These are phyloP conservation scores for Cosmopolites sordidus DNA, from an alignment of 2,888 invertebrate genomes.

Conservation along the genomic window DNA sequence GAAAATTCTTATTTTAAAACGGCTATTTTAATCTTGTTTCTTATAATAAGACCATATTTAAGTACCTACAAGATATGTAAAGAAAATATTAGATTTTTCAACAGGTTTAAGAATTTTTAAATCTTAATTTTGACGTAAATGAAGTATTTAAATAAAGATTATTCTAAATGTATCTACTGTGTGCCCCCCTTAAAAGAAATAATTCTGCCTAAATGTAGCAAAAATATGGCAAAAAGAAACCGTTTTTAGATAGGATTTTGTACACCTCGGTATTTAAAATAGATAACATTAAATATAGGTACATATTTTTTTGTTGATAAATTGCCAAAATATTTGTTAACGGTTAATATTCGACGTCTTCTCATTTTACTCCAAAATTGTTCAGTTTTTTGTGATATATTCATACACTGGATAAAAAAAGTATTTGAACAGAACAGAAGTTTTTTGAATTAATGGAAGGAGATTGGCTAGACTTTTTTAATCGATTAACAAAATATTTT, in stretches of 20 bases:
- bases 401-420: too few relatives aligned
- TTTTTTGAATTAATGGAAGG: too few relatives aligned
- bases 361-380: neutral
- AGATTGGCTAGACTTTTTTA: too few relatives aligned
- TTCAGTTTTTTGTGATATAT: too few relatives aligned
- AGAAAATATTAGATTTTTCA: neutral
- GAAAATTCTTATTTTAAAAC: neutral
- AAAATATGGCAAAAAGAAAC: constrained; percentile 7
- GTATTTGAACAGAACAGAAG: too few relatives aligned
- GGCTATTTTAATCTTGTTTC: constrained; percentile 3
- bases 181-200: constrained; percentile 16
- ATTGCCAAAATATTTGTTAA: neutral
- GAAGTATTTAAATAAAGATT: constrained; percentile 6
- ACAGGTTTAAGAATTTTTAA: constrained; percentile 1
- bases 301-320: constrained; percentile 1
- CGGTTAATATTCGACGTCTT: neutral
- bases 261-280: constrained; percentile 12
- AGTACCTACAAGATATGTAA: constrained; percentile 5
- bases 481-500: too few relatives aligned
- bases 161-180: constrained; percentile 16
- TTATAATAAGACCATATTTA: constrained; percentile 5
- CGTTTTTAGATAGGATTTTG: constrained; percentile 13
- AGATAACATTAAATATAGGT: constrained; percentile 1
- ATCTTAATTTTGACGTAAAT: neutral
- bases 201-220: constrained; percentile 9